Conservation (phyloP, 1,140 invertebrate species). For the Neodiprion lecontei region DNA sequence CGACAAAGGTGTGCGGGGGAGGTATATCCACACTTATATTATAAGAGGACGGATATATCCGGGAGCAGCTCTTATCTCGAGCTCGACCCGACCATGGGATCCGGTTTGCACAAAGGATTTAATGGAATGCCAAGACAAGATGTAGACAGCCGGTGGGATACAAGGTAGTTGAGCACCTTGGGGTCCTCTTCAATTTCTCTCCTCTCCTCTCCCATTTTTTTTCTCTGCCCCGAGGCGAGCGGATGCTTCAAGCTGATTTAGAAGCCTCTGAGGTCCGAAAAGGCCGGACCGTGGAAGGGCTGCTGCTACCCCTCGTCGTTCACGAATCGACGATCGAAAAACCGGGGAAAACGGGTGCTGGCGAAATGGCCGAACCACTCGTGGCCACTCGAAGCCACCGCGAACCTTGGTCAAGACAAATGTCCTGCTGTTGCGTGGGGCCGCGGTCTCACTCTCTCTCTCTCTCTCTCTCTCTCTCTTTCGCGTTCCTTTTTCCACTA, state of each 20-base stretch:
- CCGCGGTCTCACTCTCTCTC: neutral
- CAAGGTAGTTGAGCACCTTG: too few relatives aligned
- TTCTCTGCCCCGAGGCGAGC: neutral
- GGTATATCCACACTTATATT: neutral
- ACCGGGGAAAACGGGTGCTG: neutral
- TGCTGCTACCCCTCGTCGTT: neutral
- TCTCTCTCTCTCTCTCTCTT: too few relatives aligned
- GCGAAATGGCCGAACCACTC: constrained; percentile 6
- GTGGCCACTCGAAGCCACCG: neutral
- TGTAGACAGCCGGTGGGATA: neutral
- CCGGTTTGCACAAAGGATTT: neutral
- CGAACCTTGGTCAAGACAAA: neutral
- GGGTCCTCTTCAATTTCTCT: too few relatives aligned
- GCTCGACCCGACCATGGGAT: too few relatives aligned
- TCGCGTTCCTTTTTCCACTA: too few relatives aligned
- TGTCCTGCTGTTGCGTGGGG: neutral
- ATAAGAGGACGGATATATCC: too few relatives aligned
- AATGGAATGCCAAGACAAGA: constrained; percentile 5
- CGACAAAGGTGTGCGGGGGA: neutral
- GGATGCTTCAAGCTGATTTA: neutral
- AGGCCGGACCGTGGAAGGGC: neutral
- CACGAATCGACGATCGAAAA: neutral
- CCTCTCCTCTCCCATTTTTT: neutral
- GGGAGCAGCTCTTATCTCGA: too few relatives aligned
- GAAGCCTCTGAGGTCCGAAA: neutral